Evolutionary conservation across 2,113 vertebrate species (phyloP).

Genomic region (Halichoerus grypus): DNA sequence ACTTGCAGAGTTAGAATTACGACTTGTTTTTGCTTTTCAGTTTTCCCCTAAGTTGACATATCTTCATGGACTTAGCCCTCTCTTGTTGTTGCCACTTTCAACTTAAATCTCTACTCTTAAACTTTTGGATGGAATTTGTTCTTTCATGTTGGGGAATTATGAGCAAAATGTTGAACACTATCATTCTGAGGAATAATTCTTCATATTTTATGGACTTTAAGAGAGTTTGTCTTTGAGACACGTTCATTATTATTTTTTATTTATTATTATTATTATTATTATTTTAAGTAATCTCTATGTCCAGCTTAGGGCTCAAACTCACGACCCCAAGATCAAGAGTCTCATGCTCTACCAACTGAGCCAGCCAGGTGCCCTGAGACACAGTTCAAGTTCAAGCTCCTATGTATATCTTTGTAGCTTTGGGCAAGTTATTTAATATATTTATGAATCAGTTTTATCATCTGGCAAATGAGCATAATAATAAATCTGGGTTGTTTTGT

Average conservation of each 20-base stretch:
- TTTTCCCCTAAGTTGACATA: neutral
- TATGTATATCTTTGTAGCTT: neutral
- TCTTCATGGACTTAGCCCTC: neutral
- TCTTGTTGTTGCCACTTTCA: neutral
- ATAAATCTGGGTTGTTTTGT: neutral
- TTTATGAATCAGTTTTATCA: neutral
- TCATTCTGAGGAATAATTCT: neutral
- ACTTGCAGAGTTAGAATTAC: neutral
- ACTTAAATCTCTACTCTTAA: neutral
- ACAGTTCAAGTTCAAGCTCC: neutral
- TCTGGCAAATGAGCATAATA: neutral
- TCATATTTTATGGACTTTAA: neutral
- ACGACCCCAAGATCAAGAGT: neutral
- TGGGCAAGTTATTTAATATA: neutral
- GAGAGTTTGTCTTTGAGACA: neutral
- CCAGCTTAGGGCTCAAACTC: neutral
- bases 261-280: neutral
- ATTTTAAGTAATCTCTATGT: neutral
- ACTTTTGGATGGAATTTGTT: neutral
- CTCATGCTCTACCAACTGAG: neutral
- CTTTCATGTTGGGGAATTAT: neutral
- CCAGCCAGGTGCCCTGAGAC: neutral
- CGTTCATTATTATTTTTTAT: neutral
- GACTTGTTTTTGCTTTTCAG: neutral
- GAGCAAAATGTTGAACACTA: neutral